Evolutionary conservation across 2,797 vertebrate species (phyloP).

Genomic region (Periparus ater): DNA sequence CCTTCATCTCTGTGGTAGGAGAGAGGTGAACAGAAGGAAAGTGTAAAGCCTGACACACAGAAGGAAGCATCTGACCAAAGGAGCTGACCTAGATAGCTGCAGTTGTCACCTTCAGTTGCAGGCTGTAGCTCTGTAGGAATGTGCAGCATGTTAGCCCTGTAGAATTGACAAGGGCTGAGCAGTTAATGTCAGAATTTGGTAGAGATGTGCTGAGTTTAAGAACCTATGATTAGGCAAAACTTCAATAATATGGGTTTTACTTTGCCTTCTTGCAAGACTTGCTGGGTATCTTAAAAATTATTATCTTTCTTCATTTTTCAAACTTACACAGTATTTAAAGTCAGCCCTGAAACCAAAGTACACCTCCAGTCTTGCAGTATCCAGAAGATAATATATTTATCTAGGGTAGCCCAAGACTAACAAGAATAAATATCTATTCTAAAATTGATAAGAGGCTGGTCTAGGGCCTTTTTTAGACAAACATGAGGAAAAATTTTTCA

Average conservation of each 20-base stretch:
- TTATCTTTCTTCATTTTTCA: background rate
- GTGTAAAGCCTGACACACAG: background rate
- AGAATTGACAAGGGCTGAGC: background rate
- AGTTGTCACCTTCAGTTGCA: conserved; percentile 16
- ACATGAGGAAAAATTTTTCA: background rate
- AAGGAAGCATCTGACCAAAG: background rate
- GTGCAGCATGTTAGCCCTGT: background rate
- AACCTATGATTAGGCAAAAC: background rate
- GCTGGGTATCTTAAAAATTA: background rate
- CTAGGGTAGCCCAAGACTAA: background rate
- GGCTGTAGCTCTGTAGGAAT: background rate
- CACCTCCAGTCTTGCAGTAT: background rate
- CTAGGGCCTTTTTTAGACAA: background rate
- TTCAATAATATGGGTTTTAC: background rate
- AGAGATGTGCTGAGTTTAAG: background rate
- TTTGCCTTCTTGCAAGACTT: background rate
- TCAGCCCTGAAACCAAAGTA: background rate
- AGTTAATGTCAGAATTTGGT: background rate
- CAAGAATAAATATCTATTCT: background rate
- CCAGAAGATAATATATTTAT: background rate
- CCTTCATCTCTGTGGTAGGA: background rate
- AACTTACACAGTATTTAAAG: background rate
- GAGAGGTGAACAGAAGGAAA: background rate
- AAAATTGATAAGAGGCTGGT: background rate
- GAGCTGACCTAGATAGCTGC: conserved; percentile 14